These are phyloP conservation scores for Macquaria australasica DNA, from an alignment of 2,113 vertebrate genomes.

Conservation along the genomic window DNA sequence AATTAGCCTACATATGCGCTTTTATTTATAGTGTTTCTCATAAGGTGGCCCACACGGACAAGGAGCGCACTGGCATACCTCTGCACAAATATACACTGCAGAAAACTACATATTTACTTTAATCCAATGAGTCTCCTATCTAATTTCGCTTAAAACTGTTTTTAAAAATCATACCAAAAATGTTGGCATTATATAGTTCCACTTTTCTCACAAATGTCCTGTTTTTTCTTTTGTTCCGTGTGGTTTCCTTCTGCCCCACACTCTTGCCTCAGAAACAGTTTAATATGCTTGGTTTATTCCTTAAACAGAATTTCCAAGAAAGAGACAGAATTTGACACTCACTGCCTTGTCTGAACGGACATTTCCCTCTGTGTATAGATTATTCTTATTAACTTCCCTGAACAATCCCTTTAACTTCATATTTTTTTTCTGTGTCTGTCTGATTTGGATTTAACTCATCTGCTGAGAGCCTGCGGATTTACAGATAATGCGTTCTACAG, in stretches of 20 bases:
- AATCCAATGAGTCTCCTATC: not conserved
- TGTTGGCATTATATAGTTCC: not conserved
- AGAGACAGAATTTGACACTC: not conserved
- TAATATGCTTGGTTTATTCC: too few species aligned
- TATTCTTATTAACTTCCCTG: not conserved
- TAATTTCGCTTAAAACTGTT: not conserved
- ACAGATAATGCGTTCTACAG: not conserved
- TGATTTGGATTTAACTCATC: not conserved
- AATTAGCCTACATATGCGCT: not conserved
- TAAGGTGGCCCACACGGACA: slow-evolving; percentile 3
- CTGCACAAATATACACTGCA: not conserved
- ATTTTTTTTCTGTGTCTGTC: not conserved
- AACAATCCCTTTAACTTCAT: not conserved
- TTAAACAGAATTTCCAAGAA: too few species aligned
- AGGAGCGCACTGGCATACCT: slow-evolving; percentile 8
- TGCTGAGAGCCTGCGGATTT: not conserved
- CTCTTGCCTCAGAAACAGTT: not conserved
- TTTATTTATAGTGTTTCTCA: slow-evolving; percentile 9
- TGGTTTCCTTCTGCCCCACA: not conserved
- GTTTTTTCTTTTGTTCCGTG: not conserved
- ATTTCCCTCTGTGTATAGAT: not conserved
- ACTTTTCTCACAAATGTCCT: not conserved
- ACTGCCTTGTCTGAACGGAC: not conserved
- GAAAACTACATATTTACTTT: not conserved
- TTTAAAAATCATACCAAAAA: not conserved